Conservation (phyloP, 2,113 vertebrate genomes). For the Struthidea cinerea region DNA sequence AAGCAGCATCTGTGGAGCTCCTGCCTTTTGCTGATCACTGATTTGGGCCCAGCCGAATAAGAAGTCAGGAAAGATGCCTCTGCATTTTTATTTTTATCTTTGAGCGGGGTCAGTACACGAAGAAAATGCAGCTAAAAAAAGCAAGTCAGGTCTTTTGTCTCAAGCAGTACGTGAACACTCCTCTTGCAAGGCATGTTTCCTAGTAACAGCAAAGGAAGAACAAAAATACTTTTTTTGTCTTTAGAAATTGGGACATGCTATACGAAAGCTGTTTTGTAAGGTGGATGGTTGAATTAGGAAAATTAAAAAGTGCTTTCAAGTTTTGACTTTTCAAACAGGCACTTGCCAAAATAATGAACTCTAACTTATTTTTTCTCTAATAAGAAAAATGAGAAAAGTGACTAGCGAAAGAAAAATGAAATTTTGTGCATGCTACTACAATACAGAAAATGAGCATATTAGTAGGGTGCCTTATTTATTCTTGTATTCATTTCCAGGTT, state of each 20-base stretch:
- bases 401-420: neutral
- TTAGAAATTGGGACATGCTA: slow-evolving; percentile 12
- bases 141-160: slow-evolving; percentile 23
- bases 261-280: neutral
- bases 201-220: slow-evolving; percentile 43
- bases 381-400: neutral
- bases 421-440: neutral
- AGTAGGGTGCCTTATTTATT: slow-evolving; percentile 46
- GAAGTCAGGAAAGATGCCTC: neutral
- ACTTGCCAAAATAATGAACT: neutral
- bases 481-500: neutral
- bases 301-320: neutral
- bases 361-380: neutral
- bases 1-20: neutral
- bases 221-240: slow-evolving; percentile 47
- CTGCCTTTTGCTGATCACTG: neutral
- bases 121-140: neutral
- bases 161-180: neutral
- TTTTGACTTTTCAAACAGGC: neutral
- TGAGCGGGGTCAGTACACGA: neutral
- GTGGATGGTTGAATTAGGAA: neutral
- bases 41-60: neutral
- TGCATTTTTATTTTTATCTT: slow-evolving; percentile 12
- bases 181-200: slow-evolving; percentile 16
- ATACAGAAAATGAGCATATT: neutral